Evolutionary conservation across 2,888 invertebrate genomes (phyloP), one percentile per base, ranked within the genome.

Genomic region (Odontocerum albicorne): DNA sequence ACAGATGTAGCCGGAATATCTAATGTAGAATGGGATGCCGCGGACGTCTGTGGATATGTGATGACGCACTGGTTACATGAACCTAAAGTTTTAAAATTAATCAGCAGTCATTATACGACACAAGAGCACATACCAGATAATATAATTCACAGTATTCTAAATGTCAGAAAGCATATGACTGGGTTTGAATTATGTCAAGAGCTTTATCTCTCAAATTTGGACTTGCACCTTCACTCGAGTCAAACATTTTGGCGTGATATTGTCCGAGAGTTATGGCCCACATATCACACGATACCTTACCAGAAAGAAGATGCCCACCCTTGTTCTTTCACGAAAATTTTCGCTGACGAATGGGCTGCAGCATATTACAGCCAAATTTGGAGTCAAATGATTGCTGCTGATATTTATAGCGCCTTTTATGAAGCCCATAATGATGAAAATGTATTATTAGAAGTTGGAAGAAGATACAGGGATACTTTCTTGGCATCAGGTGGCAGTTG

Each of bases 11-110:
- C 93, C 2, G 96, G 96, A 0, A 73, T 90, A 16, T 87, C 87
- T 0, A 92, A 91, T 68, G 83, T 96, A 1, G 97, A 97, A 75
- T 95, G 94, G 93, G 98, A 98, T 71, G 90, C 92, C 1, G 87
- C 90, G 0, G 88, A 90, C 67, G 84, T 94, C 1, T 87, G 89
- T 57, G 87, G 91, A 1, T 81, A 90, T 64, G 90, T 97, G 49
- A 82, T 97, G 83, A 79, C 82, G 0, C 86, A 88, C 67, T 93
- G 92, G 86, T 71, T 92, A 4, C 85, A 85, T 61, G 86, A 90
- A 63, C 79, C 84, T 0, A 66, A 74, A 16, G 77, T 79, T 2
- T 68, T 84, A 22, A 75, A 78, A 64, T 72, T 79, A 0, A 80
- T 96, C 44, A 88, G 90, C 40, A 79, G 84, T 1, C 94, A 96